Evolutionary conservation across 2,113 vertebrate species (phyloP), one percentile per base, ranked within the genome.

Genomic region (Cyanistes caeruleus): DNA sequence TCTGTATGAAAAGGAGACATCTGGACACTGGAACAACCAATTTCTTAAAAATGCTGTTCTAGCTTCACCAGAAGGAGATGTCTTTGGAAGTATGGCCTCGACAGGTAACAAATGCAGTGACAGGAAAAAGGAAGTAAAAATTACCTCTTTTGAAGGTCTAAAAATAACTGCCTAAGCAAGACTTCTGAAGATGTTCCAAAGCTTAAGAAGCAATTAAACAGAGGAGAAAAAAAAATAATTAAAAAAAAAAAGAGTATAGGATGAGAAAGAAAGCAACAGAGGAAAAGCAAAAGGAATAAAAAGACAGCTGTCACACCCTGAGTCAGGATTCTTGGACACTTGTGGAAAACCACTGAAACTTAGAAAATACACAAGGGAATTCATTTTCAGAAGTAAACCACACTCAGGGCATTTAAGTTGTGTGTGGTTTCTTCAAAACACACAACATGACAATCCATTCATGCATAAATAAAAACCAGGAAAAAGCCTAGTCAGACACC

Each of bases 1-100:
- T 98, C 99, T 99, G 92, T 4, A 41, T 2, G 77, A 30, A 49
- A 92, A 67, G 55, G 35, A 91, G 55, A 80, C 68, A 56, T 58
- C 51, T 39, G 73, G 74, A 63, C 20, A 27, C 27, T 56, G 9
- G 3, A 41, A 52, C 8, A 86, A 43, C 1, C 10, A 0, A 5
- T 46, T 37, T 6, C 24, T 46, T 52, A 7, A 33, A 76, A 63
- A 49, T 0, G 9, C 7, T 3, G 4, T 5, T 78, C 43, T 21
- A 18, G 11, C n/a, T 41, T 60, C 25, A 52, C 2, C 41, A 51
- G 53, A 8, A 52, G 52, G 12, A 13, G 25, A 3, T 6, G 16
- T 19, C 33, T 93, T 52, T 70, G 43, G 48, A 84, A 69, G 39
- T 4, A 9, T 0, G 30, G 74, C 55, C 67, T 53, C 46, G 73